These are phyloP conservation scores for Pinna nobilis DNA, from an alignment of 1,140 invertebrate genomes.

Conservation along the genomic window DNA sequence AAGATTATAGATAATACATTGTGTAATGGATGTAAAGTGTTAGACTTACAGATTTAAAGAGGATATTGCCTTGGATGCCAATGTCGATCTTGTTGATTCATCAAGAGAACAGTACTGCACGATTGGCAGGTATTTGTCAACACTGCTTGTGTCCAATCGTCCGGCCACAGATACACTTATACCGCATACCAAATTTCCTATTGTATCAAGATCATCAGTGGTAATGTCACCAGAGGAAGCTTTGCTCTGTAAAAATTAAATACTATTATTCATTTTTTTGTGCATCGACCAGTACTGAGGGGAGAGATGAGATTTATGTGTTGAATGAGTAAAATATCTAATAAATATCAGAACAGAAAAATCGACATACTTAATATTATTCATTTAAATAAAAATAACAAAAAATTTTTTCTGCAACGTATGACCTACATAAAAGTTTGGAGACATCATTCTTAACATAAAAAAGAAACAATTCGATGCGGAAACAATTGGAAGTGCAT, in stretches of 20 bases:
- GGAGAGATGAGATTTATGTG: background rate
- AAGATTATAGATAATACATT: background rate
- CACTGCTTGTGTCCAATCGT: constrained; percentile 25
- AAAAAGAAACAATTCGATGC: too few relatives aligned
- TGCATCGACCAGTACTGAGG: too few relatives aligned
- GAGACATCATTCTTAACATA: too few relatives aligned
- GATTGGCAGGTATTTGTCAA: constrained; percentile 16
- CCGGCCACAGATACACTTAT: background rate
- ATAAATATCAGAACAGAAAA: background rate
- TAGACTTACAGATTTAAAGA: constrained; percentile 29
- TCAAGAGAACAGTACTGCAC: constrained; percentile 30
- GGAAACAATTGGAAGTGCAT: too few relatives aligned
- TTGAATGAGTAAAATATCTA: background rate
- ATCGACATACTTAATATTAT: background rate
- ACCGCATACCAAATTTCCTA: constrained; percentile 34
- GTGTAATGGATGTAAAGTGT: background rate
- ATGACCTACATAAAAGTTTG: too few relatives aligned
- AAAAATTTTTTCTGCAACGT: too few relatives aligned
- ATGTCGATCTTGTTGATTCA: background rate
- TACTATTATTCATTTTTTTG: background rate
- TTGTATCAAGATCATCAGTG: constrained; percentile 31
- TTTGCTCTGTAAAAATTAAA: constrained; percentile 27
- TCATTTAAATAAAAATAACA: too few relatives aligned
- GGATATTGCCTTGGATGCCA: constrained; percentile 10
- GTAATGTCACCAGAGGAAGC: constrained; percentile 27